Evolutionary conservation across 1,140 invertebrate genomes (phyloP), one percentile per base, ranked within the genome.

Genomic region (Lasioglossum baleicum): DNA sequence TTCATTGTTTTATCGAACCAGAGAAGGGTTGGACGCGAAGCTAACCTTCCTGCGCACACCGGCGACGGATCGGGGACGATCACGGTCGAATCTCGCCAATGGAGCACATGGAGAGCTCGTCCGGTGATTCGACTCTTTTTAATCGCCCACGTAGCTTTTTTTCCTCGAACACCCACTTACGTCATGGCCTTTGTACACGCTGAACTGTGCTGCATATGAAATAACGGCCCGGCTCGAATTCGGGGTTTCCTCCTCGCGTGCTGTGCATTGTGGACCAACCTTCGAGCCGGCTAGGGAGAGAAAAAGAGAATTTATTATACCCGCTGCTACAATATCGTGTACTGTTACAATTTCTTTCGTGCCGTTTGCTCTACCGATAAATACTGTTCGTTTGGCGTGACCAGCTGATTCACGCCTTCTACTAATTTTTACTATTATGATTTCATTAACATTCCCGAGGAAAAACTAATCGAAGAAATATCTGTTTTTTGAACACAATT

Each of bases 171-270:
- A 31, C 17, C 17, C 40, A 40, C 53, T 75, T 75, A 60, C 65
- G 74, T 75, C 74, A 75, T 44, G 22, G 20, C 35, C n/a, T 26
- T 56, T 65, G 48, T 58, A 44, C 35, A 44, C 1, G 74, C 10
- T 44, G 51, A 58, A 69, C 48, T 35, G 15, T 40, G 68, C 11
- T 70, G 68, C 53, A 56, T 17, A 48, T 35, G 51, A 69, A 75
- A 42, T 67, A 75, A 75, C 74, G 74, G 74, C 53, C 31, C 73
- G 35, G 22, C 10, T 44, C 63, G 63, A 75, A 75, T 75, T 67
- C 64, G 63, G 22, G 22, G 35, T 40, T 66, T n/a, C 35, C 53
- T 64, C 66, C 44, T 10, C 26, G 35, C 42, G 60, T 8, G n/a
- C 35, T 8, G 20, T 40, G 35, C 20, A 20, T 20, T 40, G 0